Conservation (phyloP, 2,888 invertebrate species). For the Carpatolechia fugitivella region DNA sequence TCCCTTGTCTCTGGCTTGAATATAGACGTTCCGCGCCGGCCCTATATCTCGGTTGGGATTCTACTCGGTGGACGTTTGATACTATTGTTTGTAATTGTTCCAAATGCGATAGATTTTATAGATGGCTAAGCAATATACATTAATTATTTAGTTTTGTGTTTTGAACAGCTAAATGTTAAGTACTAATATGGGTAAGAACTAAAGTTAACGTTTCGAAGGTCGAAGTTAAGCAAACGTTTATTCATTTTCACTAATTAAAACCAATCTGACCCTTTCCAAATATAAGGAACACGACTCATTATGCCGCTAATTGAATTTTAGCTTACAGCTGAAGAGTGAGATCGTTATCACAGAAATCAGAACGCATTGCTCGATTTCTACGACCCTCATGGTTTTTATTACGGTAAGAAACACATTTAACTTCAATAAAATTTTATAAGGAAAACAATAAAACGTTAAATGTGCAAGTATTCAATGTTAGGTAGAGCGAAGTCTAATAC, state of each 20-base stretch:
- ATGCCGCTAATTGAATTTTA: slow-evolving; percentile 33
- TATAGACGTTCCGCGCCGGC: slow-evolving; percentile 67
- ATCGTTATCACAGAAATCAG: slow-evolving; percentile 22
- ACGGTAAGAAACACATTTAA: slow-evolving; percentile 2
- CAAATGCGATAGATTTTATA: not conserved
- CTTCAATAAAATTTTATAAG: slow-evolving; percentile 27
- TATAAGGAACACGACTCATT: slow-evolving; percentile 35
- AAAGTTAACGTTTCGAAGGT: slow-evolving; percentile 19
- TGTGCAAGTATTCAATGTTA: slow-evolving; percentile 49
- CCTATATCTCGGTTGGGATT: slow-evolving; percentile 60
- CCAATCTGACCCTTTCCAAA: slow-evolving; percentile 30
- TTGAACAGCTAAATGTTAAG: too few species aligned
- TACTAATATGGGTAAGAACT: slow-evolving; percentile 17
- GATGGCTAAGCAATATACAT: too few species aligned
- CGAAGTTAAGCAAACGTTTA: slow-evolving; percentile 22
- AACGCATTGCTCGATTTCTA: not conserved
- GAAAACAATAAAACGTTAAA: slow-evolving; percentile 48
- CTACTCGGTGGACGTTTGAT: not conserved
- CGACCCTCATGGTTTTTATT: slow-evolving; percentile 11
- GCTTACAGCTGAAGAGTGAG: slow-evolving; percentile 28
- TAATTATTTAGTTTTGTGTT: too few species aligned
- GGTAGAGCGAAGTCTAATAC: slow-evolving; percentile 58
- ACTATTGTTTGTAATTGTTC: slow-evolving; percentile 1
- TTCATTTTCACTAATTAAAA: slow-evolving; percentile 36
- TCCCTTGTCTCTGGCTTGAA: slow-evolving; percentile 75